Evolutionary conservation across 2,888 invertebrate species (phyloP), one percentile per base, ranked within the genome.

Genomic region (Mesorhabditis sp.): DNA sequence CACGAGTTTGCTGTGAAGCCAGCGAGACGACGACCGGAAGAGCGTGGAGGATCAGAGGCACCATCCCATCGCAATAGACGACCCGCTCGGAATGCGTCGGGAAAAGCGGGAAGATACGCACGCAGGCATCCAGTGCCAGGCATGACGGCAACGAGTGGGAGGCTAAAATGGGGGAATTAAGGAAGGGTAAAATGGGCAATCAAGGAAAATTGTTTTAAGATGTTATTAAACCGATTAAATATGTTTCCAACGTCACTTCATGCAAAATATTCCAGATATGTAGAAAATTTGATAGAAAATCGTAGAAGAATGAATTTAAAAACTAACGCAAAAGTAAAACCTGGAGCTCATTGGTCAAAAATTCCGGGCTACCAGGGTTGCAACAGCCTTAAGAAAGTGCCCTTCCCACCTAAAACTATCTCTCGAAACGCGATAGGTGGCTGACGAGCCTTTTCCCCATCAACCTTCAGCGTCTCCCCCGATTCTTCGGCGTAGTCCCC

Each of bases 41-140:
- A 5, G 70, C 73, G 43, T 44, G 44, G 41, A 68, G 68, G 66
- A 75, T 65, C 42, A 75, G 65, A 0, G 64, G 62, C 43, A 70
- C 45, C 15, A 75, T 67, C 7, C 67, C 64, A 10, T 75, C 75
- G 45, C 73, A 75, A 64, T 75, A 75, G 10, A 66, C 65, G 4
- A 73, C 69, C 13, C 72, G 62, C 43, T 73, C 70, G 28, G 4
- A 75, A 15, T 2, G 75, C 70, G 41, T 70, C 50, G 45, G 68
- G 68, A 7, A 74, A 45, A 13, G 62, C 62, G 63, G 5, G 45
- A 10, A 50, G 62, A 43, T n/a, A 61, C 64, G 5, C 58, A n/a
- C 7, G 10, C 41, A 13, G 3, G 63, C 15, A 3, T 63, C 41
- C 41, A n/a, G 13, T 5, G 44, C 43, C 62, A 67, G n/a, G 10